Percentiles rank a stretch among this genome's conserved stretches.
Conservation (phyloP, 2,888 invertebrate genomes). For the Cataglyphis rosenhaueri region DNA sequence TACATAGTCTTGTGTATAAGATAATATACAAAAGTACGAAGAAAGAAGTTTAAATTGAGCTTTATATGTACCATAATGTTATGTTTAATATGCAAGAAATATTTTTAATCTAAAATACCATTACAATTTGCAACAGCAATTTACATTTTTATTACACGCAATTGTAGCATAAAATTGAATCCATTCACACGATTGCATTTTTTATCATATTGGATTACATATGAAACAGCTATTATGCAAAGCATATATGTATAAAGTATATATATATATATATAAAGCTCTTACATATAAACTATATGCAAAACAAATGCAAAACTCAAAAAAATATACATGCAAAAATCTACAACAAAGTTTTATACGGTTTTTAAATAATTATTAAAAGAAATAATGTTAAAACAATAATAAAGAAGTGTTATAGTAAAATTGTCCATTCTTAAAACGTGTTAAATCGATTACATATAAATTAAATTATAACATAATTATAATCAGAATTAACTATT, state of each 20-base stretch:
- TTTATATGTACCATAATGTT: not conserved
- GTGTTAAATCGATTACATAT: no score
- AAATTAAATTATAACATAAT: no score
- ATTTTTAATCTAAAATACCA: not conserved
- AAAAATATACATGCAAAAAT: not conserved
- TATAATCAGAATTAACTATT: no score
- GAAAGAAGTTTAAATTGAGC: not conserved
- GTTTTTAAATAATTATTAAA: not conserved
- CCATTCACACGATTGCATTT: not conserved
- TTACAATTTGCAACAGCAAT: slow-evolving; percentile 17
- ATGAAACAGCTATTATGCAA: not conserved
- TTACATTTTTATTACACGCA: slow-evolving; percentile 24
- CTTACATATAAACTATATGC: not conserved
- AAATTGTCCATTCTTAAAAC: not conserved
- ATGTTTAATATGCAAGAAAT: not conserved
- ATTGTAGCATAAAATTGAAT: slow-evolving; percentile 7
- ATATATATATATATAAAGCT: not conserved
- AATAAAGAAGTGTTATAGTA: not conserved
- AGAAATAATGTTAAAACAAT: not conserved
- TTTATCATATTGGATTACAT: not conserved
- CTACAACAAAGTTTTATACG: not conserved
- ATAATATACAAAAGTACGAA: not conserved
- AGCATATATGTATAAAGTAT: not conserved
- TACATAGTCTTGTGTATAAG: not conserved
- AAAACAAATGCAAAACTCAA: not conserved